A percentile compares a stretch with the other conserved stretches of the same genome.
Evolutionary conservation across 2,797 vertebrate genomes (phyloP).

Genomic region (Syndactyla subalaris): DNA sequence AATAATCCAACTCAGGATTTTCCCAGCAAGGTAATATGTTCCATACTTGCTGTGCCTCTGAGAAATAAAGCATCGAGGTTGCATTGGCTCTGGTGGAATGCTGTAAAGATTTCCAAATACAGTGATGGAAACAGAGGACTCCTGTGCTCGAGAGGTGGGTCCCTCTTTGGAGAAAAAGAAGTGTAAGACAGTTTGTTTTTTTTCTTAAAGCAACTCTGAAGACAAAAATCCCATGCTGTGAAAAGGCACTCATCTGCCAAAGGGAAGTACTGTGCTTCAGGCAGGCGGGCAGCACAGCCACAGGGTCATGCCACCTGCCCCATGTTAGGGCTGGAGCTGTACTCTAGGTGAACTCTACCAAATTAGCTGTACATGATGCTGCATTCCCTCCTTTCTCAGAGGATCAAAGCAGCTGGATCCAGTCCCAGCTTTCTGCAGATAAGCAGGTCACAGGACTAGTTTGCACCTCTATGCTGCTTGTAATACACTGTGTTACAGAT

Average conservation of each 20-base stretch:
- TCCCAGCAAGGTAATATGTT: constrained; percentile 69
- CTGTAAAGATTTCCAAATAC: constrained; percentile 62
- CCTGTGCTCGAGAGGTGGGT: constrained; percentile 9
- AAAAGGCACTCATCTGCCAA: neutral
- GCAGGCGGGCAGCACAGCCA: neutral
- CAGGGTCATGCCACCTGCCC: constrained; percentile 6
- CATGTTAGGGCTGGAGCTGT: constrained; percentile 34
- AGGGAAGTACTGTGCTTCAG: neutral
- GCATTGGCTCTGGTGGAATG: neutral
- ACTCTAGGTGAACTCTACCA: constrained; percentile 76
- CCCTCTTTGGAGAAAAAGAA: neutral
- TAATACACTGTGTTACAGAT: constrained; percentile 59
- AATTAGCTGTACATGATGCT: constrained; percentile 75
- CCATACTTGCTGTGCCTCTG: constrained; percentile 54
- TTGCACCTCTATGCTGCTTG: constrained; percentile 70
- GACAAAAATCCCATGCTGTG: neutral
- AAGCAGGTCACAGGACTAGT: constrained; percentile 78
- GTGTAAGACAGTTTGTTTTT: neutral
- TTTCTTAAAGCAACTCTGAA: neutral
- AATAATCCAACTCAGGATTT: constrained; percentile 41
- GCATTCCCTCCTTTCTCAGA: constrained; percentile 69
- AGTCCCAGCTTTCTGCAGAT: constrained; percentile 75
- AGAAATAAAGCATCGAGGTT: constrained; percentile 26
- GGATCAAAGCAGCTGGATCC: constrained; percentile 77
- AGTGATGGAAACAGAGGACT: constrained; percentile 33